Evolutionary conservation across 92 coral and sea anemone species (phyloP).

Genomic region (Umimayanthus kanabou): DNA sequence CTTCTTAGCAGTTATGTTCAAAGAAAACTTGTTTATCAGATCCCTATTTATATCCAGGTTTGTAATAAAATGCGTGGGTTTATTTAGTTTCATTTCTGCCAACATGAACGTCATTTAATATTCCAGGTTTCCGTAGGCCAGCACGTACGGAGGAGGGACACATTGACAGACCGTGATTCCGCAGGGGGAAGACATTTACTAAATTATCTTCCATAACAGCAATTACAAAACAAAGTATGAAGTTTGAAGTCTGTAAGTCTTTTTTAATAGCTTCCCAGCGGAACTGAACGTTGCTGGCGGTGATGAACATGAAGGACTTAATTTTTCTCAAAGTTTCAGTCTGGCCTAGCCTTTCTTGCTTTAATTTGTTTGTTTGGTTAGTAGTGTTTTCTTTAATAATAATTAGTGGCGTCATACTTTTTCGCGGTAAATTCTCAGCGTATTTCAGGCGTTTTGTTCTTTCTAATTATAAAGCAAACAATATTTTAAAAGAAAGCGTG

Average conservation of each 20-base stretch:
- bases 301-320: background rate
- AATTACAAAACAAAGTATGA: background rate
- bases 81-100: background rate
- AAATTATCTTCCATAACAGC: background rate
- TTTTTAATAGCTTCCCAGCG: no score
- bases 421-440: background rate
- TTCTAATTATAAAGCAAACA: background rate
- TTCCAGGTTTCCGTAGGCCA: conserved; percentile 4
- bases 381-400: background rate
- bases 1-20: background rate
- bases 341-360: no score
- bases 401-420: background rate
- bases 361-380: background rate
- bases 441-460: background rate
- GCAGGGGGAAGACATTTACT: background rate
- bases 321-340: background rate
- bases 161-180: no score
- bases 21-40: background rate
- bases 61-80: conserved; percentile 17
- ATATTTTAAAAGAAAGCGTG: no score
- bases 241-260: background rate
- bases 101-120: background rate
- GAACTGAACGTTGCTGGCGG: background rate
- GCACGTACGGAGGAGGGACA: conserved; percentile 5
- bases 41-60: background rate